Evolutionary conservation across 2,888 invertebrate genomes (phyloP).

Genomic region (Diplolepis rosae): DNA sequence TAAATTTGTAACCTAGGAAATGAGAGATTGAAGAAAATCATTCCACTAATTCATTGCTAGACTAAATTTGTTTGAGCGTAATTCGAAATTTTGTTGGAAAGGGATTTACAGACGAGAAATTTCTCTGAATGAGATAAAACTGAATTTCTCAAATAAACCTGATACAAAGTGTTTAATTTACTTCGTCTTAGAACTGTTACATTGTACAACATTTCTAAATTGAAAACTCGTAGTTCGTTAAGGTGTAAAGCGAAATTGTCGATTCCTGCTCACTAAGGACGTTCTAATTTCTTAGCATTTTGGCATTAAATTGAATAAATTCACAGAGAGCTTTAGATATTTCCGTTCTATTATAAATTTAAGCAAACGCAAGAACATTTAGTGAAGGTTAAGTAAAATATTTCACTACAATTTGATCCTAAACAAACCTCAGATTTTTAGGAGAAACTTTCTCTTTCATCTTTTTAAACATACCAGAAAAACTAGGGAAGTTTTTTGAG

Average conservation of each 20-base stretch:
- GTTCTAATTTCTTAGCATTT: conserved; percentile 34
- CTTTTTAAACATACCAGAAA: conserved; percentile 17
- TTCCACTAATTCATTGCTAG: not conserved
- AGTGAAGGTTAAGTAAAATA: not conserved
- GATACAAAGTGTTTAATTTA: conserved; percentile 60
- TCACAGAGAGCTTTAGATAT: not conserved
- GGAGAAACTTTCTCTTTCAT: not conserved
- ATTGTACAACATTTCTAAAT: conserved; percentile 42
- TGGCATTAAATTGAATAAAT: not conserved
- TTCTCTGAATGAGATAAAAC: conserved; percentile 39
- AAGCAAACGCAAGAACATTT: not conserved
- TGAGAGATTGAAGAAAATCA: no score
- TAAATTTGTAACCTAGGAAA: no score
- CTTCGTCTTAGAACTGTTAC: conserved; percentile 45
- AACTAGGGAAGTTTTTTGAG: conserved; percentile 16
- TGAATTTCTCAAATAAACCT: conserved; percentile 50
- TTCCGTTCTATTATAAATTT: not conserved
- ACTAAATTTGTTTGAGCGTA: not conserved
- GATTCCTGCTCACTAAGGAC: conserved; percentile 63
- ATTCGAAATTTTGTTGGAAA: not conserved
- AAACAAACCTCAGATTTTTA: not conserved
- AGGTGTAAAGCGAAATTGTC: conserved; percentile 57
- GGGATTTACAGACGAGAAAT: not conserved
- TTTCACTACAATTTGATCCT: no score
- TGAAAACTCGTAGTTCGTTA: conserved; percentile 57